phyloP scores from a whole-genome alignment of 2,797 vertebrate genomes.

The Natrix natrix region DNA sequence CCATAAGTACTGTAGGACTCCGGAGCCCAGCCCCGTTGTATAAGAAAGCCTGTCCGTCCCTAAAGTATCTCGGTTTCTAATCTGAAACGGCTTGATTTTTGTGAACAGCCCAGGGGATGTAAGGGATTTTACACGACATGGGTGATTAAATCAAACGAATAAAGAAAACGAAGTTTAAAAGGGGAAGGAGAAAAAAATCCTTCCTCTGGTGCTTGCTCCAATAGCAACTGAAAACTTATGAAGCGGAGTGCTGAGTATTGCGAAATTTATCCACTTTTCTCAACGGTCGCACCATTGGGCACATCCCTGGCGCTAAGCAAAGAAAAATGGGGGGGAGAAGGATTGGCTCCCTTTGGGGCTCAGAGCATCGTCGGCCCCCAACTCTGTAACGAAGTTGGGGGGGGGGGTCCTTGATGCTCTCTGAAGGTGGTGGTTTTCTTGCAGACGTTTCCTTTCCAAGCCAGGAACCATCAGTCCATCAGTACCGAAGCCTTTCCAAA shows the following conservation, averaged over 20 bases:
- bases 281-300: neutral
- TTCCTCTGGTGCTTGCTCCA: neutral
- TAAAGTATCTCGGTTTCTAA: neutral
- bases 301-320: neutral
- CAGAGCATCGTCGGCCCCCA: neutral
- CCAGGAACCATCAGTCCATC: neutral
- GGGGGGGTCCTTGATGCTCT: neutral
- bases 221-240: neutral
- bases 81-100: neutral
- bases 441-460: neutral
- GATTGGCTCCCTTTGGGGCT: neutral
- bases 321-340: neutral
- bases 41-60: neutral
- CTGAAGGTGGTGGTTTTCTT: neutral
- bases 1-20: neutral
- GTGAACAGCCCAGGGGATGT: neutral
- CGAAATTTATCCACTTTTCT: neutral
- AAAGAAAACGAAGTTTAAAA: neutral
- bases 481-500: neutral
- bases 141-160: neutral
- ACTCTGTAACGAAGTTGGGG: too few relatives aligned
- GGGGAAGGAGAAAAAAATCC: too few relatives aligned
- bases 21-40: neutral
- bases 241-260: neutral
- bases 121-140: neutral